Evolutionary conservation across 2,797 vertebrate species (phyloP).

Genomic region (Limnodromus scolopaceus): DNA sequence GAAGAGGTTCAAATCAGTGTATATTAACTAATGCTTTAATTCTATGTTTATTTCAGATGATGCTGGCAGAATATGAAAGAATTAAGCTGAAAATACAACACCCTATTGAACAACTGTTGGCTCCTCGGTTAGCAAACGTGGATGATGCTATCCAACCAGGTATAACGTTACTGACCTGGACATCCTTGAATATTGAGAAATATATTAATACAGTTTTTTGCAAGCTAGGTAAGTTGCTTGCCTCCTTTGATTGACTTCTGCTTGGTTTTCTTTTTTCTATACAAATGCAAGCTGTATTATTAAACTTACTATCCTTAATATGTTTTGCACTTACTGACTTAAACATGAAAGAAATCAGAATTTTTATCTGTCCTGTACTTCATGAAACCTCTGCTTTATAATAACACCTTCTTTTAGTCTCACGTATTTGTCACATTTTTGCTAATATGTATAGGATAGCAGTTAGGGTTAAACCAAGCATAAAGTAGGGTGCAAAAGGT

Average conservation of each 20-base stretch:
- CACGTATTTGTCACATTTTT: not conserved
- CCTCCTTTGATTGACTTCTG: not conserved
- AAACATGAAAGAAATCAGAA: not conserved
- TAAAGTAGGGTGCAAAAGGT: not conserved
- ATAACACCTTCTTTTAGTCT: not conserved
- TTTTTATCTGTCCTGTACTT: not conserved
- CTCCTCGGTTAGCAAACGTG: constrained; percentile 84
- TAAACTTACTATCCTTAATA: not conserved
- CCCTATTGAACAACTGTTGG: constrained; percentile 82
- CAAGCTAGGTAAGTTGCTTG: constrained; percentile 82
- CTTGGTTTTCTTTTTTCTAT: not conserved
- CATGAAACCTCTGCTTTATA: not conserved
- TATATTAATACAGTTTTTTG: constrained; percentile 82
- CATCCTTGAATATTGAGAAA: constrained; percentile 89
- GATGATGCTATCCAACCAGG: constrained; percentile 89
- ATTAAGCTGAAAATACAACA: constrained; percentile 88
- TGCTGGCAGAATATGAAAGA: constrained; percentile 88
- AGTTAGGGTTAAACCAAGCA: not conserved
- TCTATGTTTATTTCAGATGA: constrained; percentile 78
- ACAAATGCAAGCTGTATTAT: not conserved
- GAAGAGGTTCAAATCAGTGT: not conserved
- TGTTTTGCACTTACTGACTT: not conserved
- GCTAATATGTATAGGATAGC: not conserved
- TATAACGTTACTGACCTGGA: constrained; percentile 89
- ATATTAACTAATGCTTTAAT: not conserved